These are phyloP conservation scores for Coptotermes formosanus DNA, from an alignment of 1,140 invertebrate species.

Conservation along the genomic window DNA sequence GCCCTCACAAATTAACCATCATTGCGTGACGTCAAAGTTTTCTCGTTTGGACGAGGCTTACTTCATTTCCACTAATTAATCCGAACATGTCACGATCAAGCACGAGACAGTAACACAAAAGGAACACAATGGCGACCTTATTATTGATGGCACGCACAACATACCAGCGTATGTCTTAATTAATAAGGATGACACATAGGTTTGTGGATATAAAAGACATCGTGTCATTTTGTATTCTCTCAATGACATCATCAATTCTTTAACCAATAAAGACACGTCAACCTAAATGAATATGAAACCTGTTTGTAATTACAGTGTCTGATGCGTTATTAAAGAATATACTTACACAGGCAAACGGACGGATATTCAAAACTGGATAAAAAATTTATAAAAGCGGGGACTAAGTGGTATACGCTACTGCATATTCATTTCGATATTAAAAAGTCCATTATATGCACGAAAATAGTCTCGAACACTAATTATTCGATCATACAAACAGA, in stretches of 20 bases:
- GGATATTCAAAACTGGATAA: too few relatives aligned
- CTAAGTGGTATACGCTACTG: too few relatives aligned
- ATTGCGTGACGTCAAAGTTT: background rate
- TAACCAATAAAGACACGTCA: background rate
- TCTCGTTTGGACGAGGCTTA: background rate
- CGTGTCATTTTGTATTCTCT: background rate
- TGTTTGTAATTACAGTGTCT: too few relatives aligned
- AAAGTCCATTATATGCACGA: too few relatives aligned
- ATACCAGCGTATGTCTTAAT: background rate
- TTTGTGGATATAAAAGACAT: background rate
- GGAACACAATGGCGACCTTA: background rate
- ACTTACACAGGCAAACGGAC: too few relatives aligned
- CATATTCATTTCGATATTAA: too few relatives aligned
- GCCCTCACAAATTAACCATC: too few relatives aligned
- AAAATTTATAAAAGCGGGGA: too few relatives aligned
- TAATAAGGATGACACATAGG: background rate
- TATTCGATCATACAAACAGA: too few relatives aligned
- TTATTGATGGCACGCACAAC: conserved; percentile 3
- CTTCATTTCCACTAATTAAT: background rate
- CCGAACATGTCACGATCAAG: background rate
- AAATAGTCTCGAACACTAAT: too few relatives aligned
- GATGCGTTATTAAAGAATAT: too few relatives aligned
- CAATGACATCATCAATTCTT: background rate
- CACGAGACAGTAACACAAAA: background rate
- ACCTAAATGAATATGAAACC: background rate